phyloP scores from a whole-genome alignment of 1,140 invertebrate species.

The Mesaphorura yosii region DNA sequence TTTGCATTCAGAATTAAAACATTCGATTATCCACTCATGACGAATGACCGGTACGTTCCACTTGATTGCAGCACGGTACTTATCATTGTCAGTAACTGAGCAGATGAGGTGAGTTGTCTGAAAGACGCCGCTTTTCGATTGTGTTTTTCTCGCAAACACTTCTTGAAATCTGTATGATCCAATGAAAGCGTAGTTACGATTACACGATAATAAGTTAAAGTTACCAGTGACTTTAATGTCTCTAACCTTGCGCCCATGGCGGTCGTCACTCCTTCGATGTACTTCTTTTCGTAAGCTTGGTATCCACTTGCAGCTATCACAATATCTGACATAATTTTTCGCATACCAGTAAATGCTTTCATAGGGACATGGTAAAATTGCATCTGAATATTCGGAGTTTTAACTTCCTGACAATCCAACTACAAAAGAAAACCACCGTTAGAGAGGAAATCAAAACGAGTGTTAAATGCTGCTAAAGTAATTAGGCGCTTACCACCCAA shows the following conservation, averaged over 20 bases:
- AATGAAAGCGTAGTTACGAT: not conserved
- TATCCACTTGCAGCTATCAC: constrained; percentile 4
- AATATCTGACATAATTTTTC: not conserved
- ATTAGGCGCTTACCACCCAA: too few species aligned
- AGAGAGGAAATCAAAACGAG: too few species aligned
- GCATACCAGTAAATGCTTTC: not conserved
- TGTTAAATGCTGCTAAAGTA: too few species aligned
- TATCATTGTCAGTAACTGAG: too few species aligned
- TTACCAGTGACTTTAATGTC: not conserved
- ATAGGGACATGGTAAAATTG: not conserved
- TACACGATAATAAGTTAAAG: not conserved
- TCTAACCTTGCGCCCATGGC: constrained; percentile 2
- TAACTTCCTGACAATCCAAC: too few species aligned
- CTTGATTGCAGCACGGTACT: too few species aligned
- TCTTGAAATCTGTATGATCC: constrained; percentile 5
- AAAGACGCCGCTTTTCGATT: too few species aligned
- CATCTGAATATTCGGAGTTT: not conserved
- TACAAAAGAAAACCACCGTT: too few species aligned
- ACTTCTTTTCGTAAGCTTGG: not conserved
- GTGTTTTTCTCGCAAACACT: not conserved
- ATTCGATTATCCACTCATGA: too few species aligned
- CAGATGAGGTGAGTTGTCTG: too few species aligned
- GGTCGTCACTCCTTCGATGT: not conserved
- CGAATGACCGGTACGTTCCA: too few species aligned
- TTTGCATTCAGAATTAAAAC: too few species aligned